Conservation (phyloP, 1,140 invertebrate species). For the Drosophila busckii region DNA sequence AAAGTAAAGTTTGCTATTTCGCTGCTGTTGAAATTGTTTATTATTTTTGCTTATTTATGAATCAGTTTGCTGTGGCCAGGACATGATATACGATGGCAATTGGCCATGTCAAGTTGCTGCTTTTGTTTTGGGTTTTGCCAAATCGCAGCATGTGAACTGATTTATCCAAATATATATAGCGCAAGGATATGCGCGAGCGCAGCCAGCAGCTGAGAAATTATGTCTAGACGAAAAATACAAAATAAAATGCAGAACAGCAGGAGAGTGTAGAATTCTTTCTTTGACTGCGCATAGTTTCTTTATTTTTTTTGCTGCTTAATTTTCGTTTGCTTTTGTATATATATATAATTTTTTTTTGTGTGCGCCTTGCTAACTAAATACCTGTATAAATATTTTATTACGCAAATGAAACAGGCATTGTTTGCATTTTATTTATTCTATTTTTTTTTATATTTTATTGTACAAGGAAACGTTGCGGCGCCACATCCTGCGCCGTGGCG, state of each 20-base stretch:
- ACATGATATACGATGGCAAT: too few species aligned
- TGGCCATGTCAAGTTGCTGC: too few species aligned
- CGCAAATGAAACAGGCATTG: constrained; percentile 73
- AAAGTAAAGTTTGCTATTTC: too few species aligned
- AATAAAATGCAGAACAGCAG: too few species aligned
- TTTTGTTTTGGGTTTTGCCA: too few species aligned
- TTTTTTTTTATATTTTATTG: constrained; percentile 6
- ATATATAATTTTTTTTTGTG: constrained; percentile 3
- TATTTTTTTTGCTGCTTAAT: constrained; percentile 28
- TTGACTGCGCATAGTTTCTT: background rate
- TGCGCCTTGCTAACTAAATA: constrained; percentile 53
- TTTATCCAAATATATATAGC: too few species aligned
- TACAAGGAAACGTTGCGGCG: constrained; percentile 11
- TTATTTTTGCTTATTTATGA: too few species aligned
- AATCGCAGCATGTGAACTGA: too few species aligned
- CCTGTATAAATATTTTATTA: constrained; percentile 75
- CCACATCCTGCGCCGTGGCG: constrained; percentile 41
- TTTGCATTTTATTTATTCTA: constrained; percentile 74
- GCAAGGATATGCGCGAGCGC: too few species aligned
- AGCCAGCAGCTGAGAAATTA: constrained; percentile 49
- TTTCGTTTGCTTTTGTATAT: constrained; percentile 29
- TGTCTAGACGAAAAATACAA: constrained; percentile 68
- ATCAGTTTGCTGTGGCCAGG: too few species aligned
- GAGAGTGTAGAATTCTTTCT: too few species aligned
- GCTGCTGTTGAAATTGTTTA: too few species aligned